Base-by-base conservation (phyloP, 2,888 invertebrate species). In the Xanthorhoe spadicearia region DNA sequence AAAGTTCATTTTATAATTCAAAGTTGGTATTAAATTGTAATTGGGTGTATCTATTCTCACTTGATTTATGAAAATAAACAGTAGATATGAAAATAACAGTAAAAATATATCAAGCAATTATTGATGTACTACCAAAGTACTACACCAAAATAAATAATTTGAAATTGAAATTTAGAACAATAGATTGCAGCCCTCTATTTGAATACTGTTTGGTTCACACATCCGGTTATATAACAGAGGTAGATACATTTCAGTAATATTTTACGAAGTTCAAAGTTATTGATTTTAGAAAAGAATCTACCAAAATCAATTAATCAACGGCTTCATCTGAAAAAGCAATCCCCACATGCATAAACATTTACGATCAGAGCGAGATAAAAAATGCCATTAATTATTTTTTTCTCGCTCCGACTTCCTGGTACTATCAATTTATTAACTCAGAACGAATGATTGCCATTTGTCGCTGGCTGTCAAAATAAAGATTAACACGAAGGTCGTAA, bases 391-490 rank as follows among this genome's bases (percentile, higher is more conserved):
- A 76, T 73, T 74, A 78, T 81, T 80, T 82, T n/a, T 78, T 79
- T 79, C 74, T 69, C 61, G 58, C 68, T 66, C 64, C 43, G 53
- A 68, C 75, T 88, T 88, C 88, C 87, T 83, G 83, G 86, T 85
- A 86, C 38, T 71, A 76, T 75, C 81, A 80, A 88, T 88, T 64
- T 87, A 83, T 87, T 85, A 83, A 83, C 74, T 46, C 69, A 69
- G 69, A 78, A 84, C 83, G 81, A 87, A 83, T 83, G 84, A 80
- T 72, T 75, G 81, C 78, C 86, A 91, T 92, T 92, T 92, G 93
- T 92, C 93, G 86, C 71, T 78, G 72, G 81, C 83, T 92, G 92
- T 92, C 92, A 92, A 87, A 92, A 92, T 88, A 92, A 77, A 82
- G 85, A 85, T 90, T 88, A 89, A 81, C 86, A 71, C 77, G 78